Evolutionary conservation across 2,888 invertebrate genomes (phyloP), one percentile per base, ranked within the genome.

Genomic region (Dinocampus coccinellae): DNA sequence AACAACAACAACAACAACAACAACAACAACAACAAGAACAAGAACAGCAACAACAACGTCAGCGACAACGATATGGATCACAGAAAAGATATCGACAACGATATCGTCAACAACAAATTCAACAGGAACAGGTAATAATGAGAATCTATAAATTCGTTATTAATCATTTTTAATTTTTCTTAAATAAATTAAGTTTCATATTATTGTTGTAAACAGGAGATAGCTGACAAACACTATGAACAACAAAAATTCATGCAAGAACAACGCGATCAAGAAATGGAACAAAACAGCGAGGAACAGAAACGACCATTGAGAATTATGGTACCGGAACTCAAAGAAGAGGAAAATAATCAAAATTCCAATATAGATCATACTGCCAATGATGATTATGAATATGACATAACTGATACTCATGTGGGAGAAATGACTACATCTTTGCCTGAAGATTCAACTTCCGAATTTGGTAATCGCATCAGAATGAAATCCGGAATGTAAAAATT

Each of bases 281-380:
- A 60, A n/a, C 55, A 71, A 9, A 66, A 67, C 2, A 61, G 60
- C 47, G 42, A 73, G 42, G 39, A 68, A 33, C 76, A 87, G 3
- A 85, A 86, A 66, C 84, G 85, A 29, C 88, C 89, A 0, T 74
- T 90, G 61, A 86, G 89, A 73, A 90, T 90, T 73, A 88, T 89
- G 79, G 89, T 90, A 13, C 90, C 90, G 0, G 89, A 90, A 55
- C 75, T 78, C 0, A 88, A 88, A 16, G 88, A 88, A 33, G 79
- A 88, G 78, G 74, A 79, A 53, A 86, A 85, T 16, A 80, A 84
- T 4, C 84, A 84, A 65, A 84, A 87, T 52, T 72, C 79, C 29
- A 80, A 80, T 0, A 79, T 78, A 6, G 70, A 74, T 11, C 77
- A 74, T 39, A 75, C 73, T 39, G 58, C 76, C 1, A 77, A 75